A percentile compares a stretch with the other conserved stretches of the same genome.
Conservation (phyloP, 2,113 vertebrate species). For the Sitta europaea region DNA sequence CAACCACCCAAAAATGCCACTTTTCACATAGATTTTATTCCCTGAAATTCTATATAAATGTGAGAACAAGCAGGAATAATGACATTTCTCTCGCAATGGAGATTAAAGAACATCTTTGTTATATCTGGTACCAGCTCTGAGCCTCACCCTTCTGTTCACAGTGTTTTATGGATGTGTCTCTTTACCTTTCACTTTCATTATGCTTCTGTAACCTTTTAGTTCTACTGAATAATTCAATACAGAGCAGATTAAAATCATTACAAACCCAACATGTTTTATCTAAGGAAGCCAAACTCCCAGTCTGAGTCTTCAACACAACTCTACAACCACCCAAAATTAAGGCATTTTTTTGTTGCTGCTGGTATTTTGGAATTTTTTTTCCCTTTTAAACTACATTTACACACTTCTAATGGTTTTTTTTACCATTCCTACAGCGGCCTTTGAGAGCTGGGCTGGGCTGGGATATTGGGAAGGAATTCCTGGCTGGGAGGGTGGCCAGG, state of each 20-base stretch:
- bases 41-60: not conserved
- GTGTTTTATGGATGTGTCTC: not conserved
- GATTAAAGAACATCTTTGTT: not conserved
- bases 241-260: not conserved
- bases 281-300: not conserved
- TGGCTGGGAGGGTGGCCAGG: not conserved
- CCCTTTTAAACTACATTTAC: not conserved
- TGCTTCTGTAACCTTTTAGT: not conserved
- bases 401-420: not conserved
- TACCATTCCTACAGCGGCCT: not conserved
- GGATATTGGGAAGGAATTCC: not conserved
- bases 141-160: not conserved
- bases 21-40: rapidly evolving
- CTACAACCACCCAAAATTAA: not conserved
- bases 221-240: not conserved
- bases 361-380: rapidly evolving
- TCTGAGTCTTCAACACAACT: not conserved
- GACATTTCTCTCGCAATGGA: not conserved
- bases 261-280: not conserved
- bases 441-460: not conserved
- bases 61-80: not conserved
- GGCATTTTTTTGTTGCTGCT: not conserved
- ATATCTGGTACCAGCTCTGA: not conserved
- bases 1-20: not conserved
- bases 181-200: not conserved